Conservation (phyloP, 2,797 vertebrate species). For the Acanthurus lineatus region DNA sequence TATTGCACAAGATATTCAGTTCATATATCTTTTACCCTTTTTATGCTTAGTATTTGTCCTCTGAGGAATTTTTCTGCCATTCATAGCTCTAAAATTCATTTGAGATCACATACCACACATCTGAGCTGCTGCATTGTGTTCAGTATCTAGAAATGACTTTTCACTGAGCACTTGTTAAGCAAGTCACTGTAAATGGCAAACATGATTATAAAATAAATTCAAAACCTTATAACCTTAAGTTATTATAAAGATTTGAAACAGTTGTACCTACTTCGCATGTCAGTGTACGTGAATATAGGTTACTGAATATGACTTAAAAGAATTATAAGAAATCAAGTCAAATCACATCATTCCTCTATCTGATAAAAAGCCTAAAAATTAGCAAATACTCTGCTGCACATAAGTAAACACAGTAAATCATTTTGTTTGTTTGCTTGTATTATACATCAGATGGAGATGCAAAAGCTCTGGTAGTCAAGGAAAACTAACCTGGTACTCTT, state of each 20-base stretch:
- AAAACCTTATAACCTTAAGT: not conserved
- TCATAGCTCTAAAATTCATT: constrained; percentile 37
- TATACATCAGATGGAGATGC: constrained; percentile 13
- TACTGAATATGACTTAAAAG: not conserved
- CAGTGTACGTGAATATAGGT: constrained; percentile 6
- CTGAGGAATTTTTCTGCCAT: constrained; percentile 24
- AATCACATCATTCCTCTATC: constrained; percentile 35
- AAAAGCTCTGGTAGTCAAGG: constrained; percentile 15
- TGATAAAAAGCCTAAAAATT: constrained; percentile 27
- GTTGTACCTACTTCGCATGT: not conserved
- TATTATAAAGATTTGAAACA: not conserved
- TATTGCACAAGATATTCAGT: constrained; percentile 20
- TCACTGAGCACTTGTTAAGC: constrained; percentile 28
- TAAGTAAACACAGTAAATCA: constrained; percentile 37
- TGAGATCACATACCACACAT: constrained; percentile 39
- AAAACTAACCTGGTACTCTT: constrained; percentile 22
- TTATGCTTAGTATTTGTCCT: constrained; percentile 23
- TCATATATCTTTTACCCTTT: constrained; percentile 24
- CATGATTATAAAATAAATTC: constrained; percentile 1
- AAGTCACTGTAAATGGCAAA: constrained; percentile 32
- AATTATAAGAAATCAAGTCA: constrained; percentile 14
- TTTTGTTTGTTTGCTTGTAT: constrained; percentile 39
- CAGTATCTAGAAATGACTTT: constrained; percentile 49
- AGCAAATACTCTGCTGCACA: constrained; percentile 34
- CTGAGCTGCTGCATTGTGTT: constrained; percentile 41